Conservation (phyloP, 2,113 vertebrate genomes). For the Arizona elegans region DNA sequence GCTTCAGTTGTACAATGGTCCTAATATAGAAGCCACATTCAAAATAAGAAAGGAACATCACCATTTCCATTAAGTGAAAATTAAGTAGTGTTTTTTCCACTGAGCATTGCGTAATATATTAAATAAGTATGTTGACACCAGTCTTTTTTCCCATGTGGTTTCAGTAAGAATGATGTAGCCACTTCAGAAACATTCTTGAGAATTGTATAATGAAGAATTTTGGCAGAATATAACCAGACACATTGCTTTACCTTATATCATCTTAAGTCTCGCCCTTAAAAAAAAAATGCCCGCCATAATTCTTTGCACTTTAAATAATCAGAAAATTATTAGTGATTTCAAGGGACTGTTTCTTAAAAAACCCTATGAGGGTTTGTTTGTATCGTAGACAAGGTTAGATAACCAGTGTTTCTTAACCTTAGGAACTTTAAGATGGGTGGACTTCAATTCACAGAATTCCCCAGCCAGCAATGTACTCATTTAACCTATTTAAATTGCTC, state of each 20-base stretch:
- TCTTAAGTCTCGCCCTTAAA: background rate
- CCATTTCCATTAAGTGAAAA: background rate
- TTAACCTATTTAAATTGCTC: background rate
- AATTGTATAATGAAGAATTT: background rate
- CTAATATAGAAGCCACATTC: background rate
- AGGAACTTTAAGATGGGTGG: background rate
- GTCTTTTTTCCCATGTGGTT: background rate
- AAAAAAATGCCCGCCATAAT: background rate
- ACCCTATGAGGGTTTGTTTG: background rate
- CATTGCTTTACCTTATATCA: background rate
- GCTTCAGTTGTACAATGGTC: background rate
- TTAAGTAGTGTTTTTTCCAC: background rate
- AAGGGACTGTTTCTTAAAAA: background rate
- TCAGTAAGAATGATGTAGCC: background rate
- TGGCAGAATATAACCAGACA: background rate
- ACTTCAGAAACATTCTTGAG: background rate
- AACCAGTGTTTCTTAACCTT: background rate
- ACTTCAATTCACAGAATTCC: background rate
- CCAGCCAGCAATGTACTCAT: background rate
- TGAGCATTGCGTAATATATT: rapidly evolving
- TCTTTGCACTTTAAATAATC: background rate
- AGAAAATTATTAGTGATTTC: background rate
- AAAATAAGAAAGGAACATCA: background rate
- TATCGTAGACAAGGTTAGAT: background rate
- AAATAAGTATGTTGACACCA: background rate